Conservation (phyloP, 2,888 invertebrate species). For the Leptinotarsa peninsularis region DNA sequence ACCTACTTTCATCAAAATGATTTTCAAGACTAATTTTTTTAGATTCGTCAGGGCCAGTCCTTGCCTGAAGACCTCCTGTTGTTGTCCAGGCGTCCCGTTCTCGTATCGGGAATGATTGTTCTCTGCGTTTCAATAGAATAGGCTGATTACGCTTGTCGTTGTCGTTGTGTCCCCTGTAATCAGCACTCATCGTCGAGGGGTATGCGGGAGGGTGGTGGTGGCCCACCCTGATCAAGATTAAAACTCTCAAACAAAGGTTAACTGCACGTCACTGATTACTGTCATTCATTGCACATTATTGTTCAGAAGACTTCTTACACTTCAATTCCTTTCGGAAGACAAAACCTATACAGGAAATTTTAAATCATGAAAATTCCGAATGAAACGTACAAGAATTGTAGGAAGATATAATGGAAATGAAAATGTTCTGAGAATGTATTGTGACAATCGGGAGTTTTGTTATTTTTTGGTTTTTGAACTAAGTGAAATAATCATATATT, state of each 20-base stretch:
- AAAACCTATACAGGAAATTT: slow-evolving; percentile 6
- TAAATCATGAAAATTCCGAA: slow-evolving; percentile 5
- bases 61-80: slow-evolving; percentile 31
- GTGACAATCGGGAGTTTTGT: background rate
- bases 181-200: slow-evolving; percentile 50
- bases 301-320: slow-evolving; percentile 44
- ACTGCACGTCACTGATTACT: slow-evolving; percentile 51
- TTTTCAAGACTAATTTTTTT: background rate
- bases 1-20: too few relatives aligned
- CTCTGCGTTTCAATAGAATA: slow-evolving; percentile 58
- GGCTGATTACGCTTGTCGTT: slow-evolving; percentile 61
- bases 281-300: slow-evolving; percentile 44
- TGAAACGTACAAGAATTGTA: background rate
- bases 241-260: slow-evolving; percentile 64
- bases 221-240: slow-evolving; percentile 61
- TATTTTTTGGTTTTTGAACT: too few relatives aligned
- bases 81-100: slow-evolving; percentile 49
- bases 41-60: slow-evolving; percentile 25
- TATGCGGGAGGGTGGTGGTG: slow-evolving; percentile 33
- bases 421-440: background rate
- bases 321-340: slow-evolving; percentile 38
- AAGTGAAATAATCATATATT: too few relatives aligned
- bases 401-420: background rate
- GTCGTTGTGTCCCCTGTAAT: slow-evolving; percentile 54
- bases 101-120: slow-evolving; percentile 50